A percentile compares a stretch with the other conserved stretches of the same genome.
Evolutionary conservation across 2,888 invertebrate species (phyloP).

Genomic region (Willowsia nigromaculata): DNA sequence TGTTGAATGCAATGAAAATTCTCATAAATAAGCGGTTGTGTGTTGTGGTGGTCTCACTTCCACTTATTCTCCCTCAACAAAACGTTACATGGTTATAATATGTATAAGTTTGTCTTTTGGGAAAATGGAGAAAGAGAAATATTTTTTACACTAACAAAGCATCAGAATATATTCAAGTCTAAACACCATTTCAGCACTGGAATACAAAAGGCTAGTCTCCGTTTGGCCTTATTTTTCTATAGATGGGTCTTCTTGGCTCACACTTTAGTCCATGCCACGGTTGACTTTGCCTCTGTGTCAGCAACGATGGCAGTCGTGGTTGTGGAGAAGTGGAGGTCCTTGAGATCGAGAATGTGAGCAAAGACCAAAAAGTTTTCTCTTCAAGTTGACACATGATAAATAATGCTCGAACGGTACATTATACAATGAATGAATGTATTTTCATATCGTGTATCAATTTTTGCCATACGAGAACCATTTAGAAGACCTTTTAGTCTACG

Average conservation of each 20-base stretch:
- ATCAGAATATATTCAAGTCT: not conserved
- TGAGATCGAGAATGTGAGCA: slow-evolving; percentile 32
- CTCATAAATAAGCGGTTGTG: slow-evolving; percentile 66
- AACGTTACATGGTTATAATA: slow-evolving; percentile 26
- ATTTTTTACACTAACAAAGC: slow-evolving; percentile 5
- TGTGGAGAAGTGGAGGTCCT: slow-evolving; percentile 31
- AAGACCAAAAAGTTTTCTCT: slow-evolving; percentile 57
- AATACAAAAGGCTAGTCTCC: slow-evolving; percentile 19
- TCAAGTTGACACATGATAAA: slow-evolving; percentile 69
- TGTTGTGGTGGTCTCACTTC: slow-evolving; percentile 49
- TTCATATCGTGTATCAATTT: not conserved
- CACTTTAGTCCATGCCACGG: not conserved
- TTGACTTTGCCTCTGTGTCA: slow-evolving; percentile 18
- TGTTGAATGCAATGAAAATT: slow-evolving; percentile 68
- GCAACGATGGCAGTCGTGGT: not conserved
- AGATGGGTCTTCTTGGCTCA: slow-evolving; percentile 20
- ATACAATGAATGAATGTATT: not conserved
- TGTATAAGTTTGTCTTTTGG: slow-evolving; percentile 43
- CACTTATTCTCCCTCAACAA: slow-evolving; percentile 29
- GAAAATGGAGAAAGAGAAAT: slow-evolving; percentile 9
- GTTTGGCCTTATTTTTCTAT: slow-evolving; percentile 47
- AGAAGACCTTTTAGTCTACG: not conserved
- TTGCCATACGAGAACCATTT: not conserved
- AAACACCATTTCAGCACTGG: slow-evolving; percentile 18
- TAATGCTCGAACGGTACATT: slow-evolving; percentile 41